A percentile compares a stretch with the other conserved stretches of the same genome.
These are phyloP conservation scores for Malacosoma neustria DNA, from an alignment of 2,888 invertebrate species.

Conservation along the genomic window DNA sequence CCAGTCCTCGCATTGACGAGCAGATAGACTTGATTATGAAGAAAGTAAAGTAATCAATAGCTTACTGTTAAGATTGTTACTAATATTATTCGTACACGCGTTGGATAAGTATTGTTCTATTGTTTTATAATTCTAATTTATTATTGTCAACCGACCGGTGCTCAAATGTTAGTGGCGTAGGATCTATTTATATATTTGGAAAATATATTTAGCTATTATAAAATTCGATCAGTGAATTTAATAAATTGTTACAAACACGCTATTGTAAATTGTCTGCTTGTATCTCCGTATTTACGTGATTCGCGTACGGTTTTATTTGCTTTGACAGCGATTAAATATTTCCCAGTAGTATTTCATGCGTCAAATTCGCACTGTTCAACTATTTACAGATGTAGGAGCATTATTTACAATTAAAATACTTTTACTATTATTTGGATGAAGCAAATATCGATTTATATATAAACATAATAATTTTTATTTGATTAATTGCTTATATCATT, in stretches of 20 bases:
- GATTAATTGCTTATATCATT: too few relatives aligned
- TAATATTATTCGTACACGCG: background rate
- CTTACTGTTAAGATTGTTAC: background rate
- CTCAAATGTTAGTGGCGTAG: conserved; percentile 7
- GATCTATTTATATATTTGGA: background rate
- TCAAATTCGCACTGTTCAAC: too few relatives aligned
- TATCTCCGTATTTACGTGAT: too few relatives aligned
- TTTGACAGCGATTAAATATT: background rate
- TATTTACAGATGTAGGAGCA: too few relatives aligned
- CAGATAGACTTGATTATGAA: conserved; percentile 84
- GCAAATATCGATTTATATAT: too few relatives aligned
- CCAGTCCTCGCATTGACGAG: conserved; percentile 86
- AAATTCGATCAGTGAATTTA: too few relatives aligned
- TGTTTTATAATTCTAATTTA: background rate
- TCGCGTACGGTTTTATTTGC: background rate
- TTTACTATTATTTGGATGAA: too few relatives aligned
- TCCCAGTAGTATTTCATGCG: conserved; percentile 1
- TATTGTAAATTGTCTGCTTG: too few relatives aligned
- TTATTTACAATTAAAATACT: too few relatives aligned
- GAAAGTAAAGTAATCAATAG: conserved; percentile 51
- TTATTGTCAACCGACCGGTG: conserved; percentile 3
- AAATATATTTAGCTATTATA: too few relatives aligned
- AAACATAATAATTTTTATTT: too few relatives aligned
- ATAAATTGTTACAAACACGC: too few relatives aligned
- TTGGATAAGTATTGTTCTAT: background rate